Evolutionary conservation across 2,113 vertebrate genomes (phyloP).

Genomic region (Elaphurus davidianus): DNA sequence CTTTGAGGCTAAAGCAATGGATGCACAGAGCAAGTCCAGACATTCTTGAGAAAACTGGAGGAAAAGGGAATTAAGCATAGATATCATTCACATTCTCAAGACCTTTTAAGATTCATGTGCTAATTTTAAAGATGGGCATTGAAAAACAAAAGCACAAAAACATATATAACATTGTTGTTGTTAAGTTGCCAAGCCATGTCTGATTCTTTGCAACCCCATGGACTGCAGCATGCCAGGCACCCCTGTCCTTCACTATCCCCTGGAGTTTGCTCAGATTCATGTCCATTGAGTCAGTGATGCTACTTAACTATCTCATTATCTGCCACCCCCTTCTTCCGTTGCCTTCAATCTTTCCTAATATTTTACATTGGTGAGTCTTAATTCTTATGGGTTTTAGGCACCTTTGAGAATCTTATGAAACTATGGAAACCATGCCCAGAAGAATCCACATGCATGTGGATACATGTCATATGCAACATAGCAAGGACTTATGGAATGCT

Average conservation of each 20-base stretch:
- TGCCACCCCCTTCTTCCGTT: neutral
- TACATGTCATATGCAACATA: neutral
- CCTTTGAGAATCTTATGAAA: neutral
- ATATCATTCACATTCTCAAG: neutral
- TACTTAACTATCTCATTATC: neutral
- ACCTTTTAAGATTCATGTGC: neutral
- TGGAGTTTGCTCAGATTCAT: neutral
- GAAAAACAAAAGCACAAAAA: neutral
- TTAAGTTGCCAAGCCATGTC: neutral
- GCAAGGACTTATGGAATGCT: neutral
- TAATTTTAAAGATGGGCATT: neutral
- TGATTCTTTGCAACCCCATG: neutral
- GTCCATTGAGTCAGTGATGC: neutral
- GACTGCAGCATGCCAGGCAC: neutral
- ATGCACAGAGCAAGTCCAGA: neutral
- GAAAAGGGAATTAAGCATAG: neutral
- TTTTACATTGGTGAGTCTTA: neutral
- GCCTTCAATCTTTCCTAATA: neutral
- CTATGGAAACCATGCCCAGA: neutral
- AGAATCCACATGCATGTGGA: neutral
- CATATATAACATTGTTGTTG: neutral
- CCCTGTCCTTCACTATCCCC: neutral
- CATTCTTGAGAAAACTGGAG: neutral
- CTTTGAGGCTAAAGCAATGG: neutral
- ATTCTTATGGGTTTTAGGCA: neutral